Evolutionary conservation across 2,797 vertebrate genomes (phyloP), one percentile per base, ranked within the genome.

Genomic region (Rhinichthys osculus): DNA sequence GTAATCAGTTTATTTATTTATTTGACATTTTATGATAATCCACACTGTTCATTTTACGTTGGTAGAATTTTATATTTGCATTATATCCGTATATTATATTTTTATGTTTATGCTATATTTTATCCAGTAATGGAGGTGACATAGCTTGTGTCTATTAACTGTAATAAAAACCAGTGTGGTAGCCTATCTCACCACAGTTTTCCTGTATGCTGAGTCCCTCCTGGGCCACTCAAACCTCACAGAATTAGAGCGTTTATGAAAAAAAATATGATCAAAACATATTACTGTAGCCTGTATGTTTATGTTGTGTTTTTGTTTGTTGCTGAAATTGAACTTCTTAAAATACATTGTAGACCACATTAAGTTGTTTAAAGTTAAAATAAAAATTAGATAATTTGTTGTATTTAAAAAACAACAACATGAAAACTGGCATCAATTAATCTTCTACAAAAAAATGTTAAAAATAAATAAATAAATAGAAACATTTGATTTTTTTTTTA

Each of bases 101-200:
- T 14, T 14, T n/a, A 38, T 57, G 7, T 57, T 8, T 23, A 8
- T 47, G 10, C 17, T 19, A n/a, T 4, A 4, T 57, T 5, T 40
- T n/a, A 23, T 35, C 9, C 35, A 42, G 35, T 44, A 62, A 57
- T 57, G 21, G 33, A 17, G 52, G 6, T 76, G 73, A 38, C 33
- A 71, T n/a, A 47, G 42, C 4, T n/a, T 72, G 6, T 30, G 47
- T 76, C 6, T 33, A 3, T 33, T 76, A 21, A 76, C 47, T 54
- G 16, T 16, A 77, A 77, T 77, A 54, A 76, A 54, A 76, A 14
- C 27, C 86, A 47, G 85, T 76, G 85, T 87, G 83, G 87, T 87
- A 91, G 87, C 85, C 83, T 90, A 86, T 88, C 89, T 89, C 91
- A 91, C 92, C 92, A 92, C 91, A 91, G 92, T 91, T 90, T 80